Conservation (phyloP, 2,797 vertebrate species). For the Moxostoma hubbsi region DNA sequence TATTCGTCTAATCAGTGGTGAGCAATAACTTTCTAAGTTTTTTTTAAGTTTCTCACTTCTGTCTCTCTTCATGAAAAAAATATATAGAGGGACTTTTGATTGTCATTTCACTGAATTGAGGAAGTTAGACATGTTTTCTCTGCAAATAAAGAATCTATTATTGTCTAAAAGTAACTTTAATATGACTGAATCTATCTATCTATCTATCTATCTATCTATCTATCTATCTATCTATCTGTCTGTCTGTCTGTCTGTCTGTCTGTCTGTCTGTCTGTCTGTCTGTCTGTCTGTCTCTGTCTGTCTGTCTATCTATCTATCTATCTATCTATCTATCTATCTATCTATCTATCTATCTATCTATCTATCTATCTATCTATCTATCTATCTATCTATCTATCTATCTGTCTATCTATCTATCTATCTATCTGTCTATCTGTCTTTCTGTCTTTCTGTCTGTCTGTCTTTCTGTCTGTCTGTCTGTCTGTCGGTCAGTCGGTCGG, state of each 20-base stretch:
- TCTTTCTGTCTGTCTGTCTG: too few relatives aligned
- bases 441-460: too few relatives aligned
- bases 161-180: neutral
- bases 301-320: neutral
- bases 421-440: too few relatives aligned
- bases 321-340: too few relatives aligned
- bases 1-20: conserved; percentile 6
- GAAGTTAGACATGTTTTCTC: conserved; percentile 16
- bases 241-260: too few relatives aligned
- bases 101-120: conserved; percentile 11
- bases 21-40: conserved; percentile 20
- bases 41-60: neutral
- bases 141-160: conserved; percentile 33
- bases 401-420: neutral
- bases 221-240: too few relatives aligned
- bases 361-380: too few relatives aligned
- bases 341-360: too few relatives aligned
- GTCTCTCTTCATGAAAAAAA: conserved; percentile 11
- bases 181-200: neutral
- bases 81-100: conserved; percentile 5
- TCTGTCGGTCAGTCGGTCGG: too few relatives aligned
- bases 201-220: too few relatives aligned
- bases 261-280: too few relatives aligned
- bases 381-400: neutral
- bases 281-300: too few relatives aligned